A percentile compares a stretch with the other conserved stretches of the same genome.
Evolutionary conservation across 2,888 invertebrate species (phyloP).

Genomic region (Philopedon plagiatum): DNA sequence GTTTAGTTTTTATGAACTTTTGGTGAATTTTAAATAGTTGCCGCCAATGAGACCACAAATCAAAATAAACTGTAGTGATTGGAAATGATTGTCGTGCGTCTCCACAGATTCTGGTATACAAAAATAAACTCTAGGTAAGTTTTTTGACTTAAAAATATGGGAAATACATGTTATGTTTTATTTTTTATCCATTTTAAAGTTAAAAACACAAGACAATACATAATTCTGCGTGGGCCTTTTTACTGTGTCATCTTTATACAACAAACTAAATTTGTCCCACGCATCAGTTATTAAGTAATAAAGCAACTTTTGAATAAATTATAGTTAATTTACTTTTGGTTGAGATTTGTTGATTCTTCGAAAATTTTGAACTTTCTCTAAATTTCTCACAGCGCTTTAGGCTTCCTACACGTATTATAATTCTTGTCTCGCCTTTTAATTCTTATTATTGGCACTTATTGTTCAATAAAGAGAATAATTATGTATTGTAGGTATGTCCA

Average conservation of each 20-base stretch:
- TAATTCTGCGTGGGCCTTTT: neutral
- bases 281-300: conserved; percentile 13
- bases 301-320: neutral
- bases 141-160: neutral
- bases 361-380: neutral
- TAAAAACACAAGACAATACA: neutral
- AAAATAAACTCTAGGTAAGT: conserved; percentile 34
- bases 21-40: conserved; percentile 16
- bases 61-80: conserved; percentile 23
- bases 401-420: conserved; percentile 1
- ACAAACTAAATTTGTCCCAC: conserved; percentile 3
- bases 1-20: conserved; percentile 9
- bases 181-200: neutral
- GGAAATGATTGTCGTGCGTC: conserved; percentile 27
- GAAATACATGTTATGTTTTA: neutral
- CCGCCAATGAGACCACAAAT: conserved; percentile 20
- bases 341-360: neutral
- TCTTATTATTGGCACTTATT: neutral
- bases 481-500: neutral
- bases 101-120: conserved; percentile 14
- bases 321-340: neutral
- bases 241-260: neutral
- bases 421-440: neutral
- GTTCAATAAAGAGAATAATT: neutral
- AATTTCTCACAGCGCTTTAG: neutral